A percentile compares a stretch with the other conserved stretches of the same genome.
These are phyloP conservation scores for Lasioglossum lativentre DNA, from an alignment of 2,888 invertebrate genomes.

Conservation along the genomic window DNA sequence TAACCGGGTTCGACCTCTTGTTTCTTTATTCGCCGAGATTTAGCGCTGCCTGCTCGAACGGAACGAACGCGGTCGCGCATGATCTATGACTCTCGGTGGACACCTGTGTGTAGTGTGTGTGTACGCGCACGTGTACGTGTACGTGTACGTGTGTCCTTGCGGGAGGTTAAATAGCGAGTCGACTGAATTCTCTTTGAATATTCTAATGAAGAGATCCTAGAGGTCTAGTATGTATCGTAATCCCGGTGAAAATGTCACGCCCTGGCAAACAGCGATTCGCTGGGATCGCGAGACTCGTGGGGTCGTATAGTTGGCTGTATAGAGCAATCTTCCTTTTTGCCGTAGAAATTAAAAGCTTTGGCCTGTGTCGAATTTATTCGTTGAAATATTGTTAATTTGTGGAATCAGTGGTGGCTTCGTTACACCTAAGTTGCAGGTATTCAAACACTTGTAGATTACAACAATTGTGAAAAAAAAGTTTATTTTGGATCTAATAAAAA, in stretches of 20 bases:
- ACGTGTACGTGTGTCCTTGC: neutral
- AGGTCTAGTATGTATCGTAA: neutral
- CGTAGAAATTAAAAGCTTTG: neutral
- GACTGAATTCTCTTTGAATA: neutral
- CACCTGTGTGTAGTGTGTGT: neutral
- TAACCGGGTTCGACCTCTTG: neutral
- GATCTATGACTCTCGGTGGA: slow-evolving; percentile 4
- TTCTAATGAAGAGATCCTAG: slow-evolving; percentile 1
- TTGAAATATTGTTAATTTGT: neutral
- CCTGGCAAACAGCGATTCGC: neutral
- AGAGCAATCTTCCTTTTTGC: neutral
- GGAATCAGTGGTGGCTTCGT: neutral
- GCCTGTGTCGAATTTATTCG: neutral
- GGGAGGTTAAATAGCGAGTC: neutral
- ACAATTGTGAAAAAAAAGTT: no score
- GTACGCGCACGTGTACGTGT: neutral
- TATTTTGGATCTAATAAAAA: neutral
- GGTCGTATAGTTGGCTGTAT: neutral
- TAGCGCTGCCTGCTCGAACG: neutral
- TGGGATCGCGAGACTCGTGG: neutral
- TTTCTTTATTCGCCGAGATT: neutral
- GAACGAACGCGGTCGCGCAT: neutral
- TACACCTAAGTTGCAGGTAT: no score
- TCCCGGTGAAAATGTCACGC: neutral
- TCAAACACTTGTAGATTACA: no score